Base-by-base conservation (phyloP, 2,888 invertebrate species). In the Heliconius aoede region DNA sequence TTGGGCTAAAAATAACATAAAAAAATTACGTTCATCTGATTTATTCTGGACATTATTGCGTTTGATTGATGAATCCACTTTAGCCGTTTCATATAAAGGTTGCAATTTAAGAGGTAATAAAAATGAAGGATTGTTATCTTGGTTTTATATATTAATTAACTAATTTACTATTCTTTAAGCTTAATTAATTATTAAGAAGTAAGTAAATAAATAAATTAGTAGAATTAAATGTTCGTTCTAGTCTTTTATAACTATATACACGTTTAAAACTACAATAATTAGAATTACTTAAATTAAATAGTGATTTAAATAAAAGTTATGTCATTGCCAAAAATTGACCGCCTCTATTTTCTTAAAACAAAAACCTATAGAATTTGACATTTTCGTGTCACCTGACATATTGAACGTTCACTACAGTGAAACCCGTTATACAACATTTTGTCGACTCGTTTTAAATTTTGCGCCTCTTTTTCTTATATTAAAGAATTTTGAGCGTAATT, bases 391-490 rank as follows among this genome's bases (percentile, higher is more conserved):
- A 72, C 71, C 67, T 67, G 72, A 67, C 76, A 74, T 68, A 73
- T 55, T 60, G 65, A 76, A 73, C 73, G 46, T 76, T 73, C 73
- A 61, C 68, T 73, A 72, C 18, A 67, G 60, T 32, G 60, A 76
- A 76, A 76, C 76, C 76, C 61, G 76, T 76, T 76, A 68, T 61
- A 60, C 76, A 73, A 67, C 24, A 67, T 76, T 73, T 73, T 51
- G 40, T 40, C 21, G 15, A 68, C 60, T 68, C 58, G 58, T 65
- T 65, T 55, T 58, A 68, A 68, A 68, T 26, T 26, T 36, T 32
- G 36, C 32, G 30, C n/a, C 9, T n/a, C 55, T 71, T 55, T 58
- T 30, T 32, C 32, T 32, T 30, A 32, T 28, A 46, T 67, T 21
- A 68, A 68, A 46, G 46, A 26, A 24, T 28, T 26, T 46, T 18